Evolutionary conservation across 2,797 vertebrate species (phyloP).

Genomic region (Gymnothorax reevesii): DNA sequence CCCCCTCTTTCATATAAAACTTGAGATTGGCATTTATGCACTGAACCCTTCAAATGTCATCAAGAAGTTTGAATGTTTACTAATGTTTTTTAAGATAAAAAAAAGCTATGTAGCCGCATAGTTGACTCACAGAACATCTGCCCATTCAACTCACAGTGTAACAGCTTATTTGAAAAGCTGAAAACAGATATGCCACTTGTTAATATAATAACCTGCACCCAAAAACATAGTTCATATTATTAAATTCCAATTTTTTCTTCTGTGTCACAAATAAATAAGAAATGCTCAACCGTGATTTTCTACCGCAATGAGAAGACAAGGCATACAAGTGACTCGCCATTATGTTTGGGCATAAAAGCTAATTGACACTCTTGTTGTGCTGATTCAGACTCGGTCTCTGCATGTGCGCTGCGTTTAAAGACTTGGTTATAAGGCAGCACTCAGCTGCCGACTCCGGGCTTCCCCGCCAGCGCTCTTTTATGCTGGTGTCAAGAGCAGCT

Average conservation of each 20-base stretch:
- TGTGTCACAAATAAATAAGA: not conserved
- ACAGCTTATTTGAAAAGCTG: not conserved
- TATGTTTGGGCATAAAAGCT: slow-evolving; percentile 36
- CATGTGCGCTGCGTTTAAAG: slow-evolving; percentile 36
- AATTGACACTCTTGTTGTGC: slow-evolving; percentile 20
- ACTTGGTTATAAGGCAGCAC: slow-evolving; percentile 10
- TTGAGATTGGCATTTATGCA: no score
- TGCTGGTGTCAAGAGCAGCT: slow-evolving; percentile 50
- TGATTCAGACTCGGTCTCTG: slow-evolving; percentile 26
- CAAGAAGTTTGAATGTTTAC: slow-evolving; percentile 10
- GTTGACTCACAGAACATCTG: not conserved
- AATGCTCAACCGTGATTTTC: not conserved
- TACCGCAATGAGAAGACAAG: slow-evolving; percentile 26
- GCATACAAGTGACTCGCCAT: slow-evolving; percentile 27
- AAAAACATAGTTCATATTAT: slow-evolving; percentile 2
- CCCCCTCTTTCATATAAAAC: no score
- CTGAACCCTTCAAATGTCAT: not conserved
- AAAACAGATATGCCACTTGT: not conserved
- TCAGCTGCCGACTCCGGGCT: not conserved
- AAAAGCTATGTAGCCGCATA: not conserved
- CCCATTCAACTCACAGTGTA: not conserved
- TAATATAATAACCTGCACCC: not conserved
- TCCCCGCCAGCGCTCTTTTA: not conserved
- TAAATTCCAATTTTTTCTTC: no score
- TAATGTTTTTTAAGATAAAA: not conserved